Evolutionary conservation across 2,797 vertebrate species (phyloP), one percentile per base, ranked within the genome.

Genomic region (Percopsis omiscomaycus): DNA sequence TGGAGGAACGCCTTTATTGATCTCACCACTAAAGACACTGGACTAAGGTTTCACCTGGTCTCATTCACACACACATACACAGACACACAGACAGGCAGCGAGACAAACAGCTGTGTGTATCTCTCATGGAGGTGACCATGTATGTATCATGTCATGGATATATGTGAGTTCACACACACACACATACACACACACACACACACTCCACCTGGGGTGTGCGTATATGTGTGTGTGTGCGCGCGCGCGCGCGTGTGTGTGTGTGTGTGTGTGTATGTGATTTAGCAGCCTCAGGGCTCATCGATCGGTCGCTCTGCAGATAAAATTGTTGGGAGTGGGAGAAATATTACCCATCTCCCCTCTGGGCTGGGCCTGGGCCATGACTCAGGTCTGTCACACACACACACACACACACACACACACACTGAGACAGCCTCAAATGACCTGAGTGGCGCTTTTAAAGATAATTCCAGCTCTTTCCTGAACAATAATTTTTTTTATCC

Each of bases 251-350:
- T 52, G 50, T 52, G 50, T 9, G 50, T 27, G 50, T 52, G 50
- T 52, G 50, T 28, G 16, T 27, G 50, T 44, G 59, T 52, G 77
- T 47, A 6, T 14, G 11, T 91, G 88, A 91, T 90, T 90, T 88
- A 90, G 81, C 81, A 55, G 77, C 84, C 71, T 76, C 58, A 70
- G 78, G 68, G 65, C 76, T 77, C 87, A 91, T 90, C 84, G 89
- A 91, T 91, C 87, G 82, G 76, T 69, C 50, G 61, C 68, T 78
- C 87, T 89, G 88, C 86, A 79, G 87, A 90, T 89, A 88, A 89
- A 90, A 88, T 77, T 85, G 87, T 82, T 74, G 64, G 67, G 66
- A 67, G 74, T 45, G 77, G 82, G 83, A 91, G 88, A 90, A 91
- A 91, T 91, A 91, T 92, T 82, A 88, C 87, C 82, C 83, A 81